Evolutionary conservation across 2,113 vertebrate species (phyloP).

Genomic region (Serilophus lunatus): DNA sequence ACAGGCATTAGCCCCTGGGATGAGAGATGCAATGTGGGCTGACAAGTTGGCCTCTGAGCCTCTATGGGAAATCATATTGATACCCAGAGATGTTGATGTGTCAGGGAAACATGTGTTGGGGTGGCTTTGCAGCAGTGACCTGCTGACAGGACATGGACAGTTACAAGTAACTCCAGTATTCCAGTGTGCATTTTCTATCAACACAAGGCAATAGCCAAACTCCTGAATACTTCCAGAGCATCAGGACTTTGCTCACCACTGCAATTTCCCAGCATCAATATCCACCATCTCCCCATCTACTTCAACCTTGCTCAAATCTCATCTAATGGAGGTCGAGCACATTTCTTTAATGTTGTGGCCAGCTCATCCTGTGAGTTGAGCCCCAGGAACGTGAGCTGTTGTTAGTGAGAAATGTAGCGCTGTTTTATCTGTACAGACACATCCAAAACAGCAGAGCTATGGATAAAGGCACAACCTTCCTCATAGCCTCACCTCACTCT

Average conservation of each 20-base stretch:
- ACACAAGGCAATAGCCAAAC: neutral
- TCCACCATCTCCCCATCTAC: neutral
- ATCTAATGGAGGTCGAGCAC: neutral
- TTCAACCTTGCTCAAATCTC: neutral
- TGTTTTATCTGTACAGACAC: neutral
- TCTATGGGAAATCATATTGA: fast-evolving
- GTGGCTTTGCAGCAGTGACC: neutral
- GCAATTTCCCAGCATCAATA: neutral
- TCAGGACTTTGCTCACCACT: neutral
- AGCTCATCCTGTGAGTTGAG: neutral
- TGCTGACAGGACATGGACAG: neutral
- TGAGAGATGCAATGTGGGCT: neutral
- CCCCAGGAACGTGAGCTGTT: neutral
- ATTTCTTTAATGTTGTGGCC: neutral
- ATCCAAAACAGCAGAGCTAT: neutral
- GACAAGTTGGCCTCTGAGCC: neutral
- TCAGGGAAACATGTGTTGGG: fast-evolving
- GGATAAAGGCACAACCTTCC: neutral
- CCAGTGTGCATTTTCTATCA: fast-evolving
- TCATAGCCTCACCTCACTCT: fast-evolving
- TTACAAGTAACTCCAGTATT: neutral
- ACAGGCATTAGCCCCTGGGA: neutral
- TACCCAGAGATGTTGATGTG: neutral
- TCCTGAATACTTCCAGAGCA: neutral
- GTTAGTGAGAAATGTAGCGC: neutral